Conservation (phyloP, 2,113 vertebrate genomes). For the Clupea harengus region DNA sequence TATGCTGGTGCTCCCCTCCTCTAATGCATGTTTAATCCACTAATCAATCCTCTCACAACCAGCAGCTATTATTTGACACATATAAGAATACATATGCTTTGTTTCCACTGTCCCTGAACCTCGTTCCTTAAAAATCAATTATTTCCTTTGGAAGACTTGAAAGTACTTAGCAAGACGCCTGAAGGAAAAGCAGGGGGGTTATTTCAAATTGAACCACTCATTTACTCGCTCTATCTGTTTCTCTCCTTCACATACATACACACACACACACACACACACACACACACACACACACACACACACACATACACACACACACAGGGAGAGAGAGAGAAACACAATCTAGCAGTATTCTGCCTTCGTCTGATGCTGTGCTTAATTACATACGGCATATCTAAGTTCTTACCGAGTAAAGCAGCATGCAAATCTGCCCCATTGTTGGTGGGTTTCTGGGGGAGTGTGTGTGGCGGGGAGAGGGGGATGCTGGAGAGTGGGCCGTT, state of each 20-base stretch:
- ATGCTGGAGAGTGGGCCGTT: slow-evolving; percentile 74
- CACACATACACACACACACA: slow-evolving; percentile 27
- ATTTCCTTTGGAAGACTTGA: slow-evolving; percentile 97
- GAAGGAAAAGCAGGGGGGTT: slow-evolving; percentile 89
- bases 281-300: slow-evolving; percentile 63
- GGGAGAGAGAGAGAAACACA: slow-evolving; percentile 78
- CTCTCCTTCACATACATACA: slow-evolving; percentile 26
- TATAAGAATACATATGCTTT: slow-evolving; percentile 80
- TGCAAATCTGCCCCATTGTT: slow-evolving; percentile 89
- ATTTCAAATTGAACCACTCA: slow-evolving; percentile 97
- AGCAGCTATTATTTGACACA: slow-evolving; percentile 85
- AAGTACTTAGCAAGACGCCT: slow-evolving; percentile 91
- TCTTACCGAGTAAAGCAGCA: slow-evolving; percentile 92
- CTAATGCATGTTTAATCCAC: slow-evolving; percentile 94
- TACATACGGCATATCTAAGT: slow-evolving; percentile 94
- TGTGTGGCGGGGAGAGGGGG: background rate
- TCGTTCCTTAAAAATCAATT: slow-evolving; percentile 82
- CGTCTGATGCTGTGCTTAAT: slow-evolving; percentile 86
- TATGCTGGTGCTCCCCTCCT: slow-evolving; percentile 76
- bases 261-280: slow-evolving; percentile 18
- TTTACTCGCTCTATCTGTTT: slow-evolving; percentile 56
- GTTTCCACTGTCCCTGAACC: slow-evolving; percentile 85
- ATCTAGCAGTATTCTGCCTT: slow-evolving; percentile 87
- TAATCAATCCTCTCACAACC: slow-evolving; percentile 81
- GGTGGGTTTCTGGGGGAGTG: slow-evolving; percentile 83